These are phyloP conservation scores for Protonibea diacanthus DNA, from an alignment of 2,797 vertebrate genomes.

Conservation along the genomic window DNA sequence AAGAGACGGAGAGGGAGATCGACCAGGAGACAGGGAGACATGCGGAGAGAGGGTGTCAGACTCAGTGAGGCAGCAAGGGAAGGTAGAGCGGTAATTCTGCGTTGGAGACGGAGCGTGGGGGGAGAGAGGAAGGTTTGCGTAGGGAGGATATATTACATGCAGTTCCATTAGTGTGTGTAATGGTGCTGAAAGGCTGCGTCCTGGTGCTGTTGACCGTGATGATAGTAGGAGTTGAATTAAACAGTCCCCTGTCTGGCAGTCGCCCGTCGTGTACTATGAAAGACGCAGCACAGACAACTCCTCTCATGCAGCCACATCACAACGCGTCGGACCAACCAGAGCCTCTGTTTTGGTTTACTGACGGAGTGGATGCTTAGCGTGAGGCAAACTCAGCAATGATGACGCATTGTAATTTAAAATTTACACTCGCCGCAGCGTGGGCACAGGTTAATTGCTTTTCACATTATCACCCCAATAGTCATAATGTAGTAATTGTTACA, in stretches of 20 bases:
- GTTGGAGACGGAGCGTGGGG: slow-evolving; percentile 27
- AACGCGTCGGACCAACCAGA: slow-evolving; percentile 5
- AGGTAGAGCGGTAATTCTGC: slow-evolving; percentile 59
- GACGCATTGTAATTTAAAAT: slow-evolving; percentile 50
- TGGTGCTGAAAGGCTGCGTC: slow-evolving; percentile 78
- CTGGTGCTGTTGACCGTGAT: slow-evolving; percentile 68
- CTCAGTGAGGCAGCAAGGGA: slow-evolving; percentile 29
- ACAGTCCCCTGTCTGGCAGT: slow-evolving; percentile 60
- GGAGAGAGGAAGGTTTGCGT: slow-evolving; percentile 49
- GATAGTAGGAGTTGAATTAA: slow-evolving; percentile 73
- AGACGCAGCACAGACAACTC: slow-evolving; percentile 23
- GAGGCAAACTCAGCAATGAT: slow-evolving; percentile 13
- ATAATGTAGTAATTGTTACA: slow-evolving; percentile 35
- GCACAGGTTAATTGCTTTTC: slow-evolving; percentile 50
- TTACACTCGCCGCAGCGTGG: background rate
- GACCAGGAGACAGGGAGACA: slow-evolving; percentile 21
- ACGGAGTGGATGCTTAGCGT: slow-evolving; percentile 27
- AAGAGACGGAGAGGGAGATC: slow-evolving; percentile 34
- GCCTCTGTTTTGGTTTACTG: slow-evolving; percentile 45
- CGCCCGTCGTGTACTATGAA: slow-evolving; percentile 42
- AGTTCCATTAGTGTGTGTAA: slow-evolving; percentile 82
- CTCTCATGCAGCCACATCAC: slow-evolving; percentile 8
- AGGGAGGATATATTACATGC: slow-evolving; percentile 74
- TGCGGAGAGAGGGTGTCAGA: slow-evolving; percentile 27
- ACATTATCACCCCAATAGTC: slow-evolving; percentile 25